Base-by-base conservation (phyloP, 2,888 invertebrate genomes). In the Amiota minor region DNA sequence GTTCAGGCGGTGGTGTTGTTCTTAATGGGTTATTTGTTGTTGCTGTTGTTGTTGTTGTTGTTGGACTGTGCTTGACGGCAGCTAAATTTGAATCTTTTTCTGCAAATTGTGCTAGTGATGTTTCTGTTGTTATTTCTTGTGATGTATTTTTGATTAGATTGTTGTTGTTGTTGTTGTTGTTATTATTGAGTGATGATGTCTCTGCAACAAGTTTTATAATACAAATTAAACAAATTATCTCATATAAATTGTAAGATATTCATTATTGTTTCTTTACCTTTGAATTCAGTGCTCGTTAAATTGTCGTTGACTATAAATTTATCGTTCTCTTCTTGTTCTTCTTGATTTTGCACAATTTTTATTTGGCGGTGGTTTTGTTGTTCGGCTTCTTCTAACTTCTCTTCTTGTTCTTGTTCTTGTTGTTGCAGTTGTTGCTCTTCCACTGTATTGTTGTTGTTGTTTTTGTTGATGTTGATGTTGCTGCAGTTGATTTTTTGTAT, bases 1-100 rank as follows among this genome's bases (percentile, higher is more conserved):
- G 92, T 78, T 85, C 85, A 77, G 84, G 80, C 80, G 85, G 83
- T 84, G 86, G 82, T 85, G 84, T 80, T 78, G 86, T 80, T 81
- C 79, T 81, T 82, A 82, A 80, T 81, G 81, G 81, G 35, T 35
- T 35, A 35, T 35, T 35, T 81, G 82, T 75, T 79, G 74, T 69
- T 74, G 76, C 74, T 79, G 74, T 69, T 74, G 76, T 71, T 77
- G 62, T 69, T 74, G 65, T 62, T 77, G 77, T 71, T 73, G 77
- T 77, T 77, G 72, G 53, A 75, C 65, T 79, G 77, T 78, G 59
- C 59, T 59, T 18, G 76, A 79, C 75, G 77, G 35, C 35, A 75
- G 53, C 53, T 50, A 12, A 11, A 50, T n/a, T 50, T 50, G 2
- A 14, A 50, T 11, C 50, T 23, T 23, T 23, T 23, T 23, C 23